Evolutionary conservation across 1,140 invertebrate genomes (phyloP).

Genomic region (Ruditapes philippinarum): DNA sequence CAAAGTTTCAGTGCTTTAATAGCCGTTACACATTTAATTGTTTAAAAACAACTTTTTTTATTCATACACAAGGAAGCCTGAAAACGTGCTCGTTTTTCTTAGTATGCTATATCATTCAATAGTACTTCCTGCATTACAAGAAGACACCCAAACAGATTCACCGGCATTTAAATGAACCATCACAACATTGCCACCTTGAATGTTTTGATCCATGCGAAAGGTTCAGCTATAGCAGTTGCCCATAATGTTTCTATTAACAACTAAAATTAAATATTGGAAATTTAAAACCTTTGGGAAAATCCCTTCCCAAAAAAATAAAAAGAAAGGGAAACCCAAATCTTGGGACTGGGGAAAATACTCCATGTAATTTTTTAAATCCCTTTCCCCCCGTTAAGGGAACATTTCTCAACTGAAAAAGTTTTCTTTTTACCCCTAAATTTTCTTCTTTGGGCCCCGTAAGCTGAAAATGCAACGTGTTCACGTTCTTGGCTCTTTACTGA

Average conservation of each 20-base stretch:
- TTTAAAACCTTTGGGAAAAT: background rate
- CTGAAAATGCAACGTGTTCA: constrained; percentile 32
- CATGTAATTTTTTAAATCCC: background rate
- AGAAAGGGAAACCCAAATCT: background rate
- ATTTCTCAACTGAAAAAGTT: background rate
- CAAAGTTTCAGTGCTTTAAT: no score
- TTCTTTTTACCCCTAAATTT: background rate
- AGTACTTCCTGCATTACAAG: background rate
- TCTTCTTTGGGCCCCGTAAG: background rate
- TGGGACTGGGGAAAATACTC: constrained; percentile 12
- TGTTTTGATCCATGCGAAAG: background rate
- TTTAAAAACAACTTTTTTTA: no score
- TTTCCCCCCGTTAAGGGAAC: constrained; percentile 12
- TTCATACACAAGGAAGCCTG: background rate
- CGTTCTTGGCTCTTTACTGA: background rate
- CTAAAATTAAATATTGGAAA: background rate
- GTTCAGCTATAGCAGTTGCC: background rate
- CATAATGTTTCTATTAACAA: background rate
- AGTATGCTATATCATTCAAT: background rate
- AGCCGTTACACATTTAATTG: no score
- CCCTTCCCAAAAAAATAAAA: background rate
- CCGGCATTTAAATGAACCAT: background rate
- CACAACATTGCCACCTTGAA: background rate
- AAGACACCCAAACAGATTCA: background rate
- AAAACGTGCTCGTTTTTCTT: constrained; percentile 6